A percentile compares a stretch with the other conserved stretches of the same genome.
phyloP scores from a whole-genome alignment of 2,797 vertebrate species.

The Pseudochirops corinnae region DNA sequence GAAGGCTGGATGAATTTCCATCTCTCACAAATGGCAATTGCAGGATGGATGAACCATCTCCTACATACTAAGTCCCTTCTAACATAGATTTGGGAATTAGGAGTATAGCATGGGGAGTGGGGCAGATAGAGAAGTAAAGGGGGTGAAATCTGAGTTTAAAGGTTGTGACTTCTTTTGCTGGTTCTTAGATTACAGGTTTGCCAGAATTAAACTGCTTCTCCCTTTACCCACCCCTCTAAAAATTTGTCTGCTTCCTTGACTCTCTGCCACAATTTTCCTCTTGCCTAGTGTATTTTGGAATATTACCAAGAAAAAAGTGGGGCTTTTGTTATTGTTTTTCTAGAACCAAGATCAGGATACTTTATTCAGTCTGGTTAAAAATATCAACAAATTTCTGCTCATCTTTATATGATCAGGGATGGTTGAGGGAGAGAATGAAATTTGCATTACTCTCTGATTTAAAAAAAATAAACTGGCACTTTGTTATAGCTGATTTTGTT shows the following conservation, averaged over 20 bases:
- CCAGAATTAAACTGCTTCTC: constrained; percentile 10
- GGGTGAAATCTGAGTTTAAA: not conserved
- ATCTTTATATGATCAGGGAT: not conserved
- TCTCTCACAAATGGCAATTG: not conserved
- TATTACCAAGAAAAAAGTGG: fast-evolving
- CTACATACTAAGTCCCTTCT: not conserved
- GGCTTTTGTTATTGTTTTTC: not conserved
- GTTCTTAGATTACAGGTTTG: constrained; percentile 19
- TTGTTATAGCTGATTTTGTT: not conserved
- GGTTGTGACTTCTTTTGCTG: constrained; percentile 41
- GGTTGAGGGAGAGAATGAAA: not conserved
- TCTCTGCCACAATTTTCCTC: not conserved
- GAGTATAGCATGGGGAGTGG: too few relatives aligned
- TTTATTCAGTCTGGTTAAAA: not conserved
- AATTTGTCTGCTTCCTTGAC: constrained; percentile 49
- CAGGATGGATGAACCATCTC: not conserved
- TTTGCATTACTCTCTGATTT: not conserved
- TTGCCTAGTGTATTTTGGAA: constrained; percentile 54
- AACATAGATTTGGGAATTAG: not conserved
- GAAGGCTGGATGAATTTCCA: not conserved
- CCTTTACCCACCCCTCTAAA: not conserved
- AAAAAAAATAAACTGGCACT: not conserved
- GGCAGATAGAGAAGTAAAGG: too few relatives aligned
- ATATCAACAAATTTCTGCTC: not conserved
- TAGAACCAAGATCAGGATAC: not conserved